These are phyloP conservation scores for Linepithema humile DNA, from an alignment of 1,140 invertebrate species.

Conservation along the genomic window DNA sequence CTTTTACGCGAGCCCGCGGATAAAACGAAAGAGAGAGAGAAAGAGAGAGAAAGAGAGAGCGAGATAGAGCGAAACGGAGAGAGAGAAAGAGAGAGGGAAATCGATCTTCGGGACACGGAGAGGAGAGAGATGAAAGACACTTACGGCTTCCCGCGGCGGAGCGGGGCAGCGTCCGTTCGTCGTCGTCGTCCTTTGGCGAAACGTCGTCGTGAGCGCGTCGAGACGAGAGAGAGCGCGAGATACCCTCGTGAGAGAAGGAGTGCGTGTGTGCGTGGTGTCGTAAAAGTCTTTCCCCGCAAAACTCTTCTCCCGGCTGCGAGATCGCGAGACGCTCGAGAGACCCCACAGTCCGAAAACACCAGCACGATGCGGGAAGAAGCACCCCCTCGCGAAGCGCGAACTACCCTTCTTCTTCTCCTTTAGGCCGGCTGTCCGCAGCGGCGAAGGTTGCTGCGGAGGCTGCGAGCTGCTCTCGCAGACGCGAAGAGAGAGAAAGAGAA, in stretches of 20 bases:
- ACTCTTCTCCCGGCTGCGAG: not conserved
- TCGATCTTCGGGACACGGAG: not conserved
- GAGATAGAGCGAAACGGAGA: not conserved
- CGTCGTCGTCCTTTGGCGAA: constrained; percentile 33
- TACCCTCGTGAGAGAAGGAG: not conserved
- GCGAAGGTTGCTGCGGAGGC: constrained; percentile 26
- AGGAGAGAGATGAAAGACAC: constrained; percentile 31
- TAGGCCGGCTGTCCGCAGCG: constrained; percentile 46
- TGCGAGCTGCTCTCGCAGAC: constrained; percentile 26
- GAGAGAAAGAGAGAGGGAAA: not conserved
- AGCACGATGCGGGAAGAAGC: not conserved
- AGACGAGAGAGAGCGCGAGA: not conserved
- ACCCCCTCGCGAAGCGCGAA: not conserved
- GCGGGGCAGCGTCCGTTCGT: constrained; percentile 49
- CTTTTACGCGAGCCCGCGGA: constrained; percentile 42
- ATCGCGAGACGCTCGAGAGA: constrained; percentile 18
- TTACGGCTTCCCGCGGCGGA: constrained; percentile 51
- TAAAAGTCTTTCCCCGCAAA: too few species aligned
- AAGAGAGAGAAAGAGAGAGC: constrained; percentile 24
- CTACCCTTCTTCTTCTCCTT: constrained; percentile 8
- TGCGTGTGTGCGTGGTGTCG: not conserved
- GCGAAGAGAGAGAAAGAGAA: constrained; percentile 17
- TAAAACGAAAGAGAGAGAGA: constrained; percentile 38
- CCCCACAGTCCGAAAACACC: constrained; percentile 14
- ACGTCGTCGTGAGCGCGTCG: constrained; percentile 29